These are phyloP conservation scores for Megalops cyprinoides DNA, from an alignment of 2,797 vertebrate species.

Conservation along the genomic window DNA sequence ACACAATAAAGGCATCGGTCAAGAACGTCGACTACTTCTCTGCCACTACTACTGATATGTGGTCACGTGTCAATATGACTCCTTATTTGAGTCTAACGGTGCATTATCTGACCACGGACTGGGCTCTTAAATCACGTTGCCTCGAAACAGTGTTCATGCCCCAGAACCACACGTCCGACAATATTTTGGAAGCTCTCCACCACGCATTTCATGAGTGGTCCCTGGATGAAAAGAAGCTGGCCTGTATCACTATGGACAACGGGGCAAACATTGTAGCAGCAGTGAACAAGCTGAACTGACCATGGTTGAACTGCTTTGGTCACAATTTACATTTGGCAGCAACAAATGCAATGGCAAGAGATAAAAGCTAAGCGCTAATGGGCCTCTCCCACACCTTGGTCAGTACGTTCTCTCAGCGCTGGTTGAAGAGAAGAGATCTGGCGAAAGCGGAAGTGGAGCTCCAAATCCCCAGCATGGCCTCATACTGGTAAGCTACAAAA, in stretches of 20 bases:
- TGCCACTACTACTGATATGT: conserved; percentile 43
- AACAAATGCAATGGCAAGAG: conserved; percentile 26
- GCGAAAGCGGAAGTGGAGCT: conserved; percentile 8
- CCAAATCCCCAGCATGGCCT: conserved; percentile 1
- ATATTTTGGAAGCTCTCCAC: conserved; percentile 4
- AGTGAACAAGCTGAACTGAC: conserved; percentile 33
- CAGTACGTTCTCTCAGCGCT: conserved; percentile 19
- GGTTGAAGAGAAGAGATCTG: conserved; percentile 22
- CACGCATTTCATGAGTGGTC: conserved; percentile 23
- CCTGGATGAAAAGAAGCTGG: conserved; percentile 29
- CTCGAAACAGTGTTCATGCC: conserved; percentile 40
- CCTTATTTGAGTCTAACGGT: conserved; percentile 42
- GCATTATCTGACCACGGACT: conserved; percentile 47
- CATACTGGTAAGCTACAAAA: too few species aligned
- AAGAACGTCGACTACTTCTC: conserved; percentile 33
- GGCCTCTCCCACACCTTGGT: not conserved
- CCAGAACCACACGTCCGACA: conserved; percentile 26
- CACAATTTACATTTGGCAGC: conserved; percentile 35
- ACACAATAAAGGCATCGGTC: conserved; percentile 14
- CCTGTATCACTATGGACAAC: conserved; percentile 44
- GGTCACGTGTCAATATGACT: conserved; percentile 46
- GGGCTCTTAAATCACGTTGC: conserved; percentile 45
- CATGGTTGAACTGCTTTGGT: conserved; percentile 49
- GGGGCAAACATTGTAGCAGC: conserved; percentile 34
- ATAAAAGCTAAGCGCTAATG: conserved; percentile 8